A percentile compares a stretch with the other conserved stretches of the same genome.
Conservation (phyloP, 2,888 invertebrate species). For the Melanchra persicariae region DNA sequence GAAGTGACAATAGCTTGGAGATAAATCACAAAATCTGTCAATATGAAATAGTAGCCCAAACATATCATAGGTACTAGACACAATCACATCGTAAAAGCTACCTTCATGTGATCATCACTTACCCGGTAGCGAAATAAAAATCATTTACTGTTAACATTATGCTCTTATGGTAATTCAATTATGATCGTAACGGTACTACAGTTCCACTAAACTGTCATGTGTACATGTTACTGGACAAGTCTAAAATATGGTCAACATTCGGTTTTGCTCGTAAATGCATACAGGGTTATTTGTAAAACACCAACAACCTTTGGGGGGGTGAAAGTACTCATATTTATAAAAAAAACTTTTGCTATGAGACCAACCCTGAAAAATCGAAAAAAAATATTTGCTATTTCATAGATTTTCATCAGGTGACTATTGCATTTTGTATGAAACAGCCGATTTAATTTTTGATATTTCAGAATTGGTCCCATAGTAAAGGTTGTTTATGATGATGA, state of each 20-base stretch:
- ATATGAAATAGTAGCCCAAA: background rate
- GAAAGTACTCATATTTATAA: too few species aligned
- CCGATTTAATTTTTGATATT: too few species aligned
- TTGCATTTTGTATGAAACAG: too few species aligned
- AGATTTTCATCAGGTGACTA: too few species aligned
- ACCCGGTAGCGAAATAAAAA: conserved; percentile 61
- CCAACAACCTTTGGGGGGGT: too few species aligned
- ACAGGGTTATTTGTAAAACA: too few species aligned
- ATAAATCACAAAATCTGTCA: background rate
- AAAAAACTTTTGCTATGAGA: too few species aligned
- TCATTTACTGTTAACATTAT: conserved; percentile 60
- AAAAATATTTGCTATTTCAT: too few species aligned
- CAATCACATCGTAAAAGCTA: background rate
- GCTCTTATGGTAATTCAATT: conserved; percentile 69
- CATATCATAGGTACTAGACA: background rate
- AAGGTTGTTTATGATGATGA: too few species aligned
- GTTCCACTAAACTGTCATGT: conserved; percentile 58
- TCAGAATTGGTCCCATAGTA: too few species aligned
- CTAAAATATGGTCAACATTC: background rate
- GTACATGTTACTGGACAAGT: conserved; percentile 31
- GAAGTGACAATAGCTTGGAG: background rate
- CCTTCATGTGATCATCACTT: conserved; percentile 33
- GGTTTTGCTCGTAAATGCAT: too few species aligned
- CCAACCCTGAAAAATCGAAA: too few species aligned
- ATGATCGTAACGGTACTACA: conserved; percentile 60